A percentile compares a stretch with the other conserved stretches of the same genome.
Evolutionary conservation across 2,797 vertebrate species (phyloP).

Genomic region (Catharus ustulatus): DNA sequence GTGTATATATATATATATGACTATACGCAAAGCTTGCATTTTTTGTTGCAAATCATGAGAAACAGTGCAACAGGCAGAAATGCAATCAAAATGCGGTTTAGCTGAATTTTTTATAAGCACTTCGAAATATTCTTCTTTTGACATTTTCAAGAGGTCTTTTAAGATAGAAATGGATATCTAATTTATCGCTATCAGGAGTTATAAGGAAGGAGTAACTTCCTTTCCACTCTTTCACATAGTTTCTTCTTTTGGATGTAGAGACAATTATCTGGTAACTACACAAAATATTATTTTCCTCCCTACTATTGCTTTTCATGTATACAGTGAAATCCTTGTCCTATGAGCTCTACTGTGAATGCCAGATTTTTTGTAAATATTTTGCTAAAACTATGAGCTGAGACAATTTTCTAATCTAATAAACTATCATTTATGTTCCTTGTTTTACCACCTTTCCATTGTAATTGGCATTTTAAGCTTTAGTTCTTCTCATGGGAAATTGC

Average conservation of each 20-base stretch:
- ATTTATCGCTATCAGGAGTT: not conserved
- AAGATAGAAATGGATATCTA: not conserved
- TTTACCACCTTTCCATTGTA: constrained; percentile 3
- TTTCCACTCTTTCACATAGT: not conserved
- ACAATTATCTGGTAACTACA: not conserved
- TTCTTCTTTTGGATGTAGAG: not conserved
- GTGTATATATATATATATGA: no score
- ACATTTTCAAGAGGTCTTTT: not conserved
- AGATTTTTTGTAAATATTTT: constrained; percentile 1
- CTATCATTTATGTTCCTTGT: not conserved
- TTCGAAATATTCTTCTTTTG: not conserved
- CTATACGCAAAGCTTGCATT: rapidly evolving
- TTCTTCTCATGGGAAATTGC: not conserved
- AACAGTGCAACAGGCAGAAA: not conserved
- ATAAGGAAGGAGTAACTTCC: not conserved
- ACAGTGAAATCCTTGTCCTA: constrained; percentile 3
- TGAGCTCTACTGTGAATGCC: not conserved
- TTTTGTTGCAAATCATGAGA: not conserved
- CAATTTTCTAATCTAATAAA: constrained; percentile 16
- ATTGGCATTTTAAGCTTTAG: not conserved
- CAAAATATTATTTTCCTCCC: not conserved
- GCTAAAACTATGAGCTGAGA: not conserved
- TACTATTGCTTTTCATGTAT: not conserved
- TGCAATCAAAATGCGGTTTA: not conserved
- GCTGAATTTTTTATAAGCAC: not conserved